Conservation (phyloP, 1,140 invertebrate species). For the Littorina saxatilis region DNA sequence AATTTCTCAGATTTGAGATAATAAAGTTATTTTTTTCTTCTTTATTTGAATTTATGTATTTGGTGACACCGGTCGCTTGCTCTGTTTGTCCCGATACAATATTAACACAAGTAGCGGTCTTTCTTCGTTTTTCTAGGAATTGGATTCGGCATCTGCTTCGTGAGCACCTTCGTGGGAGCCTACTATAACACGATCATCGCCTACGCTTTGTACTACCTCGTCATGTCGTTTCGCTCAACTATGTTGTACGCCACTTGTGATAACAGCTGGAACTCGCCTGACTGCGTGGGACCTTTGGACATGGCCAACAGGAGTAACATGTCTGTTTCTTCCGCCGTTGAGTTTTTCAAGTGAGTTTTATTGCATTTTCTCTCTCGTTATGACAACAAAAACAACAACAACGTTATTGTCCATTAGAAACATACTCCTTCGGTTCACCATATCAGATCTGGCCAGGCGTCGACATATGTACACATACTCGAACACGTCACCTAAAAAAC, state of each 20-base stretch:
- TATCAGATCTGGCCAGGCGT: too few relatives aligned
- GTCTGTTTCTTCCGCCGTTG: slow-evolving; percentile 52
- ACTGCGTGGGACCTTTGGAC: slow-evolving; percentile 78
- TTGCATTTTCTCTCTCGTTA: too few relatives aligned
- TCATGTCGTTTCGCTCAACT: slow-evolving; percentile 77
- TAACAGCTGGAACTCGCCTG: slow-evolving; percentile 92
- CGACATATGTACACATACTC: too few relatives aligned
- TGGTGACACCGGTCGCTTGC: neutral
- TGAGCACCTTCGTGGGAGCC: slow-evolving; percentile 97
- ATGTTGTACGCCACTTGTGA: slow-evolving; percentile 94
- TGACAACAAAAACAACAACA: too few relatives aligned
- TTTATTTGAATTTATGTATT: neutral
- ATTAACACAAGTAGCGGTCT: too few relatives aligned
- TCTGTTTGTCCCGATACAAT: neutral
- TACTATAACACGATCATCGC: slow-evolving; percentile 99
- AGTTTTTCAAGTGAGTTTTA: slow-evolving; percentile 56
- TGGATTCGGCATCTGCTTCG: slow-evolving; percentile 96
- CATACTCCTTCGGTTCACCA: too few relatives aligned
- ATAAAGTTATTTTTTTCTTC: neutral
- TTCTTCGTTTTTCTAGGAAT: slow-evolving; percentile 82
- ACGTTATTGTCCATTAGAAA: too few relatives aligned
- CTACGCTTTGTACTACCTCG: slow-evolving; percentile 95
- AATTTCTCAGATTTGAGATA: neutral
- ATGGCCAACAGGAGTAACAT: slow-evolving; percentile 56
- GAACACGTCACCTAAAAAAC: too few relatives aligned